These are phyloP conservation scores for Thamnophis sirtalis DNA, from an alignment of 2,113 vertebrate species.

Conservation along the genomic window DNA sequence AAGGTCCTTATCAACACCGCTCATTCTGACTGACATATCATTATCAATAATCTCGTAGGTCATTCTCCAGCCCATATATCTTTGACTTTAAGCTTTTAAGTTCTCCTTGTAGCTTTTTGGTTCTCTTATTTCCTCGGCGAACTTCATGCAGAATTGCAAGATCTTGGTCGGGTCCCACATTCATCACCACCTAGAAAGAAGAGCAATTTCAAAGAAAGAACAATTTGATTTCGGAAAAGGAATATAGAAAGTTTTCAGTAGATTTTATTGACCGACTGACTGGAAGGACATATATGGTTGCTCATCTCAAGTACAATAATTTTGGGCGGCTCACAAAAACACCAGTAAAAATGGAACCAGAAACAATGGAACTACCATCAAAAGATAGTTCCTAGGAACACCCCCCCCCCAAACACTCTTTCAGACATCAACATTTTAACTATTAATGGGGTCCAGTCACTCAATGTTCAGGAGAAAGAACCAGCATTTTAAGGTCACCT, in stretches of 20 bases:
- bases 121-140: constrained; percentile 78
- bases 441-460: not conserved
- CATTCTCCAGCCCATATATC: constrained; percentile 86
- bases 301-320: not conserved
- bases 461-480: not conserved
- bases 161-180: constrained; percentile 82
- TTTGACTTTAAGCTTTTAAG: constrained; percentile 87
- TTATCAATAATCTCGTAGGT: constrained; percentile 79
- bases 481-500: not conserved
- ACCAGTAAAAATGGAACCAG: not conserved
- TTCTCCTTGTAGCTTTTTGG: constrained; percentile 85
- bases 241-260: not conserved
- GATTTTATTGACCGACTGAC: not conserved
- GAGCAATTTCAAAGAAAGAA: not conserved
- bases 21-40: constrained; percentile 5
- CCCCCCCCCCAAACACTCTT: too few relatives aligned
- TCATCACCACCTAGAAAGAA: constrained; percentile 76
- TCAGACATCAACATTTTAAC: not conserved
- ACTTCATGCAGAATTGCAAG: constrained; percentile 86
- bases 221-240: not conserved
- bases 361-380: not conserved
- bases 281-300: not conserved
- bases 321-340: not conserved
- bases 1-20: not conserved
- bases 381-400: not conserved